Percentiles rank a stretch among this genome's conserved stretches.
Conservation (phyloP, 2,113 vertebrate genomes). For the Plecotus auritus region DNA sequence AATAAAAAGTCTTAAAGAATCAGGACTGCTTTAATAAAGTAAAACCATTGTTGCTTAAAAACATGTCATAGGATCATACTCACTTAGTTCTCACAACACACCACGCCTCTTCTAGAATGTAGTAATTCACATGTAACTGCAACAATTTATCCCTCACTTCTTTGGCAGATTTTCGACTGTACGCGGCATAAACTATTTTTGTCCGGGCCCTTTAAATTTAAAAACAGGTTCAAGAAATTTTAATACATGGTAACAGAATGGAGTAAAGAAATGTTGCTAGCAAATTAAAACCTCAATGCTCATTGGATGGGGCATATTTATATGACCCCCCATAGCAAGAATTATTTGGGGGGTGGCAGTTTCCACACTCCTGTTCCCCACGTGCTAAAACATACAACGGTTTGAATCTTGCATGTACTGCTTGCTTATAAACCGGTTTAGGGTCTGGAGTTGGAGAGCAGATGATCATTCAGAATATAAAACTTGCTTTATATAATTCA, state of each 20-base stretch:
- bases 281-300: background rate
- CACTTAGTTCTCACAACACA: slow-evolving; percentile 91
- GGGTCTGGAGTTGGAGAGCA: background rate
- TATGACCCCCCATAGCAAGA: background rate
- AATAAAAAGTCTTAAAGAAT: slow-evolving; percentile 1
- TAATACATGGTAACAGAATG: background rate
- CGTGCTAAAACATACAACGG: background rate
- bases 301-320: background rate
- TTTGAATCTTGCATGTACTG: background rate
- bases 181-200: slow-evolving; percentile 95
- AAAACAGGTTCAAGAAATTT: background rate
- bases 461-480: background rate
- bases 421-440: background rate
- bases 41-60: background rate
- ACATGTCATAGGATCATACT: slow-evolving; percentile 54
- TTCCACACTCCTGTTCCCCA: background rate
- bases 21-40: background rate
- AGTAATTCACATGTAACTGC: slow-evolving; percentile 91
- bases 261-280: background rate
- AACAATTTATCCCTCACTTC: slow-evolving; percentile 89
- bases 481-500: background rate
- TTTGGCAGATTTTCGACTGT: slow-evolving; percentile 94
- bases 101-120: slow-evolving; percentile 95
- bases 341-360: background rate
- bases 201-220: slow-evolving; percentile 89